These are phyloP conservation scores for Sciurus vulgaris DNA, from an alignment of 2,797 vertebrate species.

Conservation along the genomic window DNA sequence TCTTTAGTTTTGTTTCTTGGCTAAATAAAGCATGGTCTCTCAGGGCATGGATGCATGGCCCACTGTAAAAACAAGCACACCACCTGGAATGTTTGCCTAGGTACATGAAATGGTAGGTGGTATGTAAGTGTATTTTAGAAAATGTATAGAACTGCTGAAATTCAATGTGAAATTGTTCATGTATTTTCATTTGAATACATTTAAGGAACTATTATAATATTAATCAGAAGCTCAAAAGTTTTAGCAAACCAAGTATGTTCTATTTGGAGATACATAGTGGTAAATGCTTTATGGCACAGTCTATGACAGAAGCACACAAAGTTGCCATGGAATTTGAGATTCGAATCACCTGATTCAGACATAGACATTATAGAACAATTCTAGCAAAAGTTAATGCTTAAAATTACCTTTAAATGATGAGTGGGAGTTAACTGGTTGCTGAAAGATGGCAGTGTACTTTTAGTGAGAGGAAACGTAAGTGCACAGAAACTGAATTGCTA, in stretches of 20 bases:
- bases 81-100: neutral
- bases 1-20: neutral
- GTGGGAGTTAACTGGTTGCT: conserved; percentile 67
- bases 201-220: neutral
- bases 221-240: neutral
- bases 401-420: conserved; percentile 77
- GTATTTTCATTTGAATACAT: neutral
- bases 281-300: neutral
- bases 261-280: neutral
- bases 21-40: neutral
- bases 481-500: neutral
- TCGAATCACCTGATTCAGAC: conserved; percentile 35
- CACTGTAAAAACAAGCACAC: neutral
- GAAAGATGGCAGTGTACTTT: conserved; percentile 59
- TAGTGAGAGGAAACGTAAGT: conserved; percentile 52
- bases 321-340: conserved; percentile 67
- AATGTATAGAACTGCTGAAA: neutral
- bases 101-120: neutral
- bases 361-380: conserved; percentile 62
- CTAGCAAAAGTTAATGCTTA: conserved; percentile 57
- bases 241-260: neutral
- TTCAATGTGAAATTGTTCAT: neutral
- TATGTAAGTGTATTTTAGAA: neutral
- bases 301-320: neutral
- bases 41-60: neutral